Percentiles rank a stretch among this genome's conserved stretches.
Conservation (phyloP, 2,797 vertebrate genomes). For the Brotogeris chrysoptera region DNA sequence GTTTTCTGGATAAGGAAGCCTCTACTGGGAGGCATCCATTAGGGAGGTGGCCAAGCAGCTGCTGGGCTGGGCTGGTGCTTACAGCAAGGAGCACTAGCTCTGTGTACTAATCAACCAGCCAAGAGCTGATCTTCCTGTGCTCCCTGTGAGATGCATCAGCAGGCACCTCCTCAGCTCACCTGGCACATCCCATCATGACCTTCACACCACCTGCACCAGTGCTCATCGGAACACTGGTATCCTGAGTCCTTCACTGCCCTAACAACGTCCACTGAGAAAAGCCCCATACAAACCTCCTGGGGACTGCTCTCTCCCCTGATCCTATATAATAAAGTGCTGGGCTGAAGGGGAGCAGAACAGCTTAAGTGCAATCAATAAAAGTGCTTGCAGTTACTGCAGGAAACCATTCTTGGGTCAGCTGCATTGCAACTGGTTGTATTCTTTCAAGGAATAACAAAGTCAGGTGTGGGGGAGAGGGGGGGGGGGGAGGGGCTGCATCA, state of each 20-base stretch:
- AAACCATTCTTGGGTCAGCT: slow-evolving; percentile 68
- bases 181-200: neutral
- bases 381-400: slow-evolving; percentile 73
- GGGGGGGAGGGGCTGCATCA: neutral
- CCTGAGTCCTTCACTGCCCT: neutral
- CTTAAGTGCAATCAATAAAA: slow-evolving; percentile 77
- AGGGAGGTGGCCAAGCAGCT: neutral
- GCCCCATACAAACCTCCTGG: neutral
- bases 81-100: neutral
- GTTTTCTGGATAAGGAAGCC: neutral
- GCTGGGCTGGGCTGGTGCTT: neutral
- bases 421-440: slow-evolving; percentile 76
- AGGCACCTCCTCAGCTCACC: neutral
- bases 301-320: neutral
- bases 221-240: neutral
- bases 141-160: neutral
- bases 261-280: neutral
- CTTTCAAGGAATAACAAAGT: slow-evolving; percentile 76
- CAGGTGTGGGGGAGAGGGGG: slow-evolving; percentile 39
- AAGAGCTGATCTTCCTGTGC: neutral
- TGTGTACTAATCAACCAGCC: neutral
- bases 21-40: neutral
- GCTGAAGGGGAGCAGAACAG: slow-evolving; percentile 67
- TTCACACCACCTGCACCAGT: neutral
- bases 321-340: slow-evolving; percentile 62